Evolutionary conservation across 2,113 vertebrate species (phyloP), one percentile per base, ranked within the genome.

Genomic region (Sinocyclocheilus anophthalmus): DNA sequence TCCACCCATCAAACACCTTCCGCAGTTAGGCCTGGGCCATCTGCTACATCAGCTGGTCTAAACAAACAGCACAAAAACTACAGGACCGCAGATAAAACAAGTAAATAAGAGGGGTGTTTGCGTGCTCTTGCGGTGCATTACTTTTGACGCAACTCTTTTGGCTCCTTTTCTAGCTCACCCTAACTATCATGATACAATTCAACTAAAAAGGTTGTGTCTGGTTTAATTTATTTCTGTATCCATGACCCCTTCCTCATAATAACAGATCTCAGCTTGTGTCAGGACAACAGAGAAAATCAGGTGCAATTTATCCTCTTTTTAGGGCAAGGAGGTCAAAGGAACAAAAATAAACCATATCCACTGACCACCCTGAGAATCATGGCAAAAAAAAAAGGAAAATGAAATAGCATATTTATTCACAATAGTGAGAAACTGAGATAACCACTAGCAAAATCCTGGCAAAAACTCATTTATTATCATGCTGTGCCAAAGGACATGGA

Each of bases 1-100:
- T 88, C 67, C 67, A 84, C 63, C 24, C 63, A 83, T 85, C 84
- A 73, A 69, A 85, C 80, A 88, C 26, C 80, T 86, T 82, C 75
- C n/a, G 24, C 76, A 26, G 70, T 80, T 55, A 76, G 69, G 65
- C 26, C 42, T 55, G 73, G 48, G 63, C 81, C 87, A 86, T 86
- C 79, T 88, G 83, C 83, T 88, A 50, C 14, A 77, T 72, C 72
- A 72, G 24, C 75, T 78, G 73, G 63, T 70, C 76, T 63, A 86
- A 75, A 87, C 63, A 82, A 37, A 37, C 65, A 67, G 39, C 39
- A 48, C 22, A 67, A 30, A 67, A 16, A 59, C 26, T 3, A 11
- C 42, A 55, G 63, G 45, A 8, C 16, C 12, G 0, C 11, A 33
- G 3, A 82, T 69, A n/a, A 55, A 82, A 18, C 5, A 3, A 22